Base-by-base conservation (phyloP, 2,797 vertebrate genomes). In the Limosa lapponica region DNA sequence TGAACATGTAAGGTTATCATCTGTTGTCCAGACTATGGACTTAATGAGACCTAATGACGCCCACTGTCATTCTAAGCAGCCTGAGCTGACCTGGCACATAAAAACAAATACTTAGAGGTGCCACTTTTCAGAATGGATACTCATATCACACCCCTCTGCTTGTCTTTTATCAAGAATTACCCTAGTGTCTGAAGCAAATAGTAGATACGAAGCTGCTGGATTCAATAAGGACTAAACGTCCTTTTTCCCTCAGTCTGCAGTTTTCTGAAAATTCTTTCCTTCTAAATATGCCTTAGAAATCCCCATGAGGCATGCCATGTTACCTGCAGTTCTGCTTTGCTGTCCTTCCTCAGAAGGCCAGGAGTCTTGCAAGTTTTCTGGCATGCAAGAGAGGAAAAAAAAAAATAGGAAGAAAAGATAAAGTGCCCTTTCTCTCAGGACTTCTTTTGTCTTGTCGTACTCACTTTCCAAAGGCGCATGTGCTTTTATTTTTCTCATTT, bases 171-270 rank as follows among this genome's bases (percentile, higher is more conserved):
- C 46, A 24, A 13, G 16, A 44, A 20, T 25, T 66, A 4, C 8
- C 24, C 16, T 49, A 27, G 8, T 13, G 16, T 13, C 27, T 83
- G 22, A 7, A 86, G 36, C 13, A 62, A 59, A 51, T 3, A 25
- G 25, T n/a, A 25, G 22, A 5, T 10, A 25, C 0, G 0, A 32
- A 34, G 2, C 2, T 0, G 0, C 13, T 61, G 30, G 5, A 71
- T 59, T 69, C 51, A 49, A 4, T 13, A 57, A 43, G 15, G 16
- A 55, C 36, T 66, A 44, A 74, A 70, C 37, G 6, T 7, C 12
- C 66, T 41, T 82, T 36, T 13, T 22, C 41, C 43, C 39, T 11
- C 5, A 64, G 27, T 51, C 15, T 11, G 10, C 5, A 73, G 27
- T 32, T 77, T 74, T 59, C 64, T 73, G 59, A 70, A 73, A 80